Base-by-base conservation (phyloP, 1,140 invertebrate species). In the Gryon sp. region DNA sequence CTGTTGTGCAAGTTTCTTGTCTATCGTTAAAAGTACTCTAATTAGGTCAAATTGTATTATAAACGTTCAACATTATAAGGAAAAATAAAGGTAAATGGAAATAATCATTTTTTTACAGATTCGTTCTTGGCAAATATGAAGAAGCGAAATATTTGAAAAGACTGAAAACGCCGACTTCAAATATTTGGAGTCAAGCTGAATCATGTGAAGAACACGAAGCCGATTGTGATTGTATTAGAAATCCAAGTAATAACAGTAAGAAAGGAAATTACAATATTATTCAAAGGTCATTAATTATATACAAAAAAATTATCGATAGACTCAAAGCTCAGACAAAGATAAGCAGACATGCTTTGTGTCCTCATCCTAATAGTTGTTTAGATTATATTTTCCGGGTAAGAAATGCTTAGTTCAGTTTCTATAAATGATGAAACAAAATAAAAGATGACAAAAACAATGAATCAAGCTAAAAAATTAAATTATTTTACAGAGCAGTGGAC, bases 41-140 rank as follows among this genome's bases (percentile, higher is more conserved):
- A n/a, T n/a, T n/a, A n/a, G n/a, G n/a, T n/a, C n/a, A n/a, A n/a
- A n/a, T n/a, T n/a, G n/a, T n/a, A n/a, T n/a, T n/a, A n/a, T n/a
- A n/a, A n/a, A n/a, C n/a, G n/a, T 1, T 11, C 2, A n/a, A 43
- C 24, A 26, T 14, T 41, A 32, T 11, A 46, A 50, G 34, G 15
- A 14, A 36, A 36, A 12, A 14, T 14, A 14, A 18, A 19, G 19
- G 19, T 19, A 40, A 9, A 19, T 9, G 12, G 26, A 41, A 41
- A 19, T 32, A 20, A 36, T 32, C 2, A 43, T 45, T 65, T 70
- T 46, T 62, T 36, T 69, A 70, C 40, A 92, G 92, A 78, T 90
- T 93, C 80, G 87, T 93, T 73, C 88, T 93, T 76, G 92, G 92
- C 45, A 89, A 89, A n/a, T 89, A 91, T 72, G 93, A 94, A 82